These are phyloP conservation scores for Aplodontia rufa DNA, from an alignment of 2,113 vertebrate species.

Conservation along the genomic window DNA sequence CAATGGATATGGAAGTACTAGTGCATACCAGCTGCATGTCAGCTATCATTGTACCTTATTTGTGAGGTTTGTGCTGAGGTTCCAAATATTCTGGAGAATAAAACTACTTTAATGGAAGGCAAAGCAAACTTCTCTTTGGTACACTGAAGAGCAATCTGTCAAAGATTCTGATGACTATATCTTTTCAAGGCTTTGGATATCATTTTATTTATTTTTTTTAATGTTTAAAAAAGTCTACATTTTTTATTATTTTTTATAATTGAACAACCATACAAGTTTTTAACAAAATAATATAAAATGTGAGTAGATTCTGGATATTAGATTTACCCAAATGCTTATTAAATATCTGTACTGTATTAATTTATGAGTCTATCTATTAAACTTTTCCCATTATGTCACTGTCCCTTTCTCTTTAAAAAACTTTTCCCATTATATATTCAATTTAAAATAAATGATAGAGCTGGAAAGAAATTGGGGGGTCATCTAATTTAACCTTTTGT, in stretches of 20 bases:
- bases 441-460: constrained; percentile 31
- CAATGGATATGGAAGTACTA: neutral
- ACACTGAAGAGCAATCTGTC: neutral
- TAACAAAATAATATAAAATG: no score
- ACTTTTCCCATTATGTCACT: neutral
- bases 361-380: neutral
- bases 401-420: no score
- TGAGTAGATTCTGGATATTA: no score
- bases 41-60: neutral
- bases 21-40: neutral
- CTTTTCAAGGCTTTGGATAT: neutral
- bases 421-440: neutral
- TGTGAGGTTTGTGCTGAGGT: neutral
- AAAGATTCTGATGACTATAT: neutral
- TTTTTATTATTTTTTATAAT: no score
- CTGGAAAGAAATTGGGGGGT: neutral
- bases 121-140: neutral
- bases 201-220: neutral
- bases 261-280: no score
- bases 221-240: no score
- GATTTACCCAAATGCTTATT: neutral
- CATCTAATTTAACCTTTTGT: neutral
- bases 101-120: neutral
- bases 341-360: neutral
- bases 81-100: neutral